Percentiles rank a stretch among this genome's conserved stretches.
Evolutionary conservation across 2,113 vertebrate genomes (phyloP).

Genomic region (Marmota flaviventris): DNA sequence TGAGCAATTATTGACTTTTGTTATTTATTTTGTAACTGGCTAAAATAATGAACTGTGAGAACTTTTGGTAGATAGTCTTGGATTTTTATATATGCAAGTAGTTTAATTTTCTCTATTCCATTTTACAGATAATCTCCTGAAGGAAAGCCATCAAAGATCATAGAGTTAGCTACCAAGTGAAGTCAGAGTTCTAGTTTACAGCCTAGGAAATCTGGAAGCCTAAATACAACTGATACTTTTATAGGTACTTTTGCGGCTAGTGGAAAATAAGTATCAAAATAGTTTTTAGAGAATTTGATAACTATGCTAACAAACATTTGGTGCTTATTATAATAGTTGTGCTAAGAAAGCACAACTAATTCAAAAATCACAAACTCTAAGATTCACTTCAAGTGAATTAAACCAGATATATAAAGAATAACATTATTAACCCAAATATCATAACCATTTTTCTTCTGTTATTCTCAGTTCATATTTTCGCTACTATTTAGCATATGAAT

Average conservation of each 20-base stretch:
- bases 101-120: not conserved
- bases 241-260: not conserved
- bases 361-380: slow-evolving; percentile 63
- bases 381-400: slow-evolving; percentile 54
- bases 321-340: not conserved
- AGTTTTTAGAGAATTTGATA: slow-evolving; percentile 19
- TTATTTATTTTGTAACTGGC: not conserved
- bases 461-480: slow-evolving; percentile 34
- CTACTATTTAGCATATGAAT: slow-evolving; percentile 57
- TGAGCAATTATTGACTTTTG: not conserved
- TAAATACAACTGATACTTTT: not conserved
- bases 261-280: slow-evolving; percentile 30
- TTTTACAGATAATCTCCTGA: slow-evolving; percentile 16
- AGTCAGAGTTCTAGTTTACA: not conserved
- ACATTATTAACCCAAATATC: slow-evolving; percentile 53
- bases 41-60: not conserved
- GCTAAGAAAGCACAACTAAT: not conserved
- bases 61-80: not conserved
- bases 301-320: not conserved
- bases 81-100: not conserved
- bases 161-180: not conserved
- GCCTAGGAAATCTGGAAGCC: not conserved
- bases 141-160: not conserved
- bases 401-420: slow-evolving; percentile 33
- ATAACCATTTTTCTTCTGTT: slow-evolving; percentile 50